A percentile compares a stretch with the other conserved stretches of the same genome.
Conservation (phyloP, 2,113 vertebrate species). For the Cnemophilus loriae region DNA sequence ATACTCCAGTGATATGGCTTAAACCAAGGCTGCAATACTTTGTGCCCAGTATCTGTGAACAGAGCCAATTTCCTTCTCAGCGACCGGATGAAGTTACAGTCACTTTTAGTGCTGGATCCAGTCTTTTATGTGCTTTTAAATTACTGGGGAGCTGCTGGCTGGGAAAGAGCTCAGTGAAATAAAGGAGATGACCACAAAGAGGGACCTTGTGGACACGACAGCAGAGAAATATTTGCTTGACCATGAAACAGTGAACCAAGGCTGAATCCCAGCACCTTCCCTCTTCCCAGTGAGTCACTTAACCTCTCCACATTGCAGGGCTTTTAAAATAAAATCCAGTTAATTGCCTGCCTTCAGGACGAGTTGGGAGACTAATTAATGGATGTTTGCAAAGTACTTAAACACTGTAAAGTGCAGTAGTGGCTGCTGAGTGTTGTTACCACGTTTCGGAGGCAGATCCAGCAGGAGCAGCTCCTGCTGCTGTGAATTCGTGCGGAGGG, state of each 20-base stretch:
- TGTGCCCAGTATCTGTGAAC: not conserved
- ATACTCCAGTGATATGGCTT: not conserved
- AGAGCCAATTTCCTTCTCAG: not conserved
- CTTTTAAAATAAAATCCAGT: not conserved
- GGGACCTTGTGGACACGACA: not conserved
- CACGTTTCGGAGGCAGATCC: not conserved
- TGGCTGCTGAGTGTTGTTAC: not conserved
- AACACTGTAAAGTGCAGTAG: not conserved
- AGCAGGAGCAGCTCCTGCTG: not conserved
- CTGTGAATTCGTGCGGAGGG: not conserved
- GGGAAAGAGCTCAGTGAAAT: not conserved
- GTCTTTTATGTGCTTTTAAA: not conserved
- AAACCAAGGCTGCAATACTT: not conserved
- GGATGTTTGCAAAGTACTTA: not conserved
- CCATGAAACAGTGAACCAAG: not conserved
- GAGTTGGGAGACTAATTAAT: slow-evolving; percentile 5
- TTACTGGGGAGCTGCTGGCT: not conserved
- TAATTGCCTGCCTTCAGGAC: slow-evolving; percentile 10
- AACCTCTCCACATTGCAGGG: not conserved
- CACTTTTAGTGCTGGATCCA: not conserved
- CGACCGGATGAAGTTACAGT: not conserved
- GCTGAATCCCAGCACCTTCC: not conserved
- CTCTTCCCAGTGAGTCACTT: not conserved
- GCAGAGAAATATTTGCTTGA: not conserved
- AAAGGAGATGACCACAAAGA: not conserved